phyloP scores from a whole-genome alignment of 2,113 vertebrate genomes.

The Falco punctatus region DNA sequence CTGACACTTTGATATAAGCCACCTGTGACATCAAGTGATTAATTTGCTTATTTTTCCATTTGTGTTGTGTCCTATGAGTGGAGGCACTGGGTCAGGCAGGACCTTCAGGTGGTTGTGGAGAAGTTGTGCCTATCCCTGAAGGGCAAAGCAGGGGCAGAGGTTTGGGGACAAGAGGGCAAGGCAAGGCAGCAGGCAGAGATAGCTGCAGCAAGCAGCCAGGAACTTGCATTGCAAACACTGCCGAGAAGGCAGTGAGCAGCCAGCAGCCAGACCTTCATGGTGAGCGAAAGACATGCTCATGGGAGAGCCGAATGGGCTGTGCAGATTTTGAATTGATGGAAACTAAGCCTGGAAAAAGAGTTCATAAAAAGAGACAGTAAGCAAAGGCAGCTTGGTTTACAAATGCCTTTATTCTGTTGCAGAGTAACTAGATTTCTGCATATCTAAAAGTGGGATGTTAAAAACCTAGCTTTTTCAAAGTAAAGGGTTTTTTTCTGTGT shows the following conservation, averaged over 20 bases:
- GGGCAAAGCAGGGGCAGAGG: neutral
- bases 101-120: neutral
- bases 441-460: neutral
- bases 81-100: neutral
- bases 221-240: neutral
- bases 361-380: neutral
- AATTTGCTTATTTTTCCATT: conserved; percentile 7
- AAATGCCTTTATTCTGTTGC: neutral
- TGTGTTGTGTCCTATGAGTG: neutral
- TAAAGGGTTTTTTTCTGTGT: neutral
- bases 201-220: neutral
- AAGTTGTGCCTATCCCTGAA: neutral
- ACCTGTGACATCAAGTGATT: conserved; percentile 7
- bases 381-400: neutral
- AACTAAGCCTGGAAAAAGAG: neutral
- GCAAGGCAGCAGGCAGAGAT: neutral
- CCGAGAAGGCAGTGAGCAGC: neutral
- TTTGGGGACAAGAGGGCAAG: neutral
- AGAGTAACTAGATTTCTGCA: neutral
- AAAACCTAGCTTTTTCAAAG: neutral
- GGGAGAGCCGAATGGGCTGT: neutral
- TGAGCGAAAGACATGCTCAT: neutral
- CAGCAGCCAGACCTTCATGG: neutral
- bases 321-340: neutral
- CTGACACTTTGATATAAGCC: conserved; percentile 29